Conservation (phyloP, 30 jellyfish, hydroid and myxozoan species). For the Hydra vulgaris region DNA sequence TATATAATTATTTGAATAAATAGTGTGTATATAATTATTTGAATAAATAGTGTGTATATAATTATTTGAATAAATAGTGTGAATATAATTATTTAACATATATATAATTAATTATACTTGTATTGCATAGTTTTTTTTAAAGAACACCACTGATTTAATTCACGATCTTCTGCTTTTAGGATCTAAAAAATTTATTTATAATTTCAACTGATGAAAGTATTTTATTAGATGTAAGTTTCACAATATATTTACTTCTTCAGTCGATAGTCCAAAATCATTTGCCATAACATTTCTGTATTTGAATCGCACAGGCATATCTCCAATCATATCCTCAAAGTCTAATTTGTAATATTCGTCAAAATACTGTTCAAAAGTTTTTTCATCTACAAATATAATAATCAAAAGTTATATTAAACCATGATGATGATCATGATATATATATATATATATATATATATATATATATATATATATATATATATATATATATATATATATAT, state of each 20-base stretch:
- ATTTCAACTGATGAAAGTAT: not conserved
- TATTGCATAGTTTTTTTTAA: constrained; percentile 50
- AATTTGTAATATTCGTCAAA: constrained; percentile 89
- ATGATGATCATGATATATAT: not conserved
- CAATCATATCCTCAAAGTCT: constrained; percentile 94
- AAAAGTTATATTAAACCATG: not conserved
- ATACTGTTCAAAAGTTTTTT: constrained; percentile 86
- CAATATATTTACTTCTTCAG: constrained; percentile 67
- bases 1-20: too few species aligned
- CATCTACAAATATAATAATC: constrained; percentile 40
- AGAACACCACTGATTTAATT: constrained; percentile 97
- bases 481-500: too few species aligned
- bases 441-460: too few species aligned
- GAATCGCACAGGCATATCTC: constrained; percentile 98
- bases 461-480: too few species aligned
- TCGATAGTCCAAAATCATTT: constrained; percentile 78
- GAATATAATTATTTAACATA: too few species aligned
- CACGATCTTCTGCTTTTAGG: constrained; percentile 68
- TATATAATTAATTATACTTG: too few species aligned
- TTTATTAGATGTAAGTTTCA: not conserved
- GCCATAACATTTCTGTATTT: constrained; percentile 84
- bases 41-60: too few species aligned
- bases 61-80: too few species aligned
- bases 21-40: too few species aligned
- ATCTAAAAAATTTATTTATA: constrained; percentile 30